phyloP scores from a whole-genome alignment of 1,140 invertebrate species.

The Achroia grisella region DNA sequence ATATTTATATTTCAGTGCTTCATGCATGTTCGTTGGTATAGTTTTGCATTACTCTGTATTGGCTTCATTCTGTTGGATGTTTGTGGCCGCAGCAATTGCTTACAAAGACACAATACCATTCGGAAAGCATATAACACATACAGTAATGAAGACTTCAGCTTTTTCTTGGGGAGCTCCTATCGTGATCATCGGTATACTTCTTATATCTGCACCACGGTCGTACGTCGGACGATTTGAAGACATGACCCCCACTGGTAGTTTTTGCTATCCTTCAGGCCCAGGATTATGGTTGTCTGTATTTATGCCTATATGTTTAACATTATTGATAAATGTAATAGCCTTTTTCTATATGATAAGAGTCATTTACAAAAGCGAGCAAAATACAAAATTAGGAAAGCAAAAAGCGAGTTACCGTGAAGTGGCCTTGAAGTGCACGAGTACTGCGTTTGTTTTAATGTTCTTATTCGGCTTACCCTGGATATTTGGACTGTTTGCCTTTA shows the following conservation, averaged over 20 bases:
- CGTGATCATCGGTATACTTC: conserved; percentile 17
- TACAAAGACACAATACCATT: conserved; percentile 21
- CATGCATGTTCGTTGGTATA: conserved; percentile 29
- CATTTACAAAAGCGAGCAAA: conserved; percentile 19
- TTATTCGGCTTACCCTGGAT: conserved; percentile 45
- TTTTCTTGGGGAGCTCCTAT: conserved; percentile 30
- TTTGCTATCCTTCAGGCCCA: conserved; percentile 32
- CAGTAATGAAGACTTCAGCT: conserved; percentile 25
- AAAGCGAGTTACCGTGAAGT: conserved; percentile 10
- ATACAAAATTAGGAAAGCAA: conserved; percentile 27
- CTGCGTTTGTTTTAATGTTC: conserved; percentile 37
- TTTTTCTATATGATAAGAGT: conserved; percentile 29
- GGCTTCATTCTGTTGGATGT: conserved; percentile 46
- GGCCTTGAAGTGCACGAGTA: conserved; percentile 19
- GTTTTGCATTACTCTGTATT: conserved; percentile 37
- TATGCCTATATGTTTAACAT: background rate
- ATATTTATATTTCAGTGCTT: conserved; percentile 6
- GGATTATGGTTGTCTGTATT: conserved; percentile 28
- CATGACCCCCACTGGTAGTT: conserved; percentile 11
- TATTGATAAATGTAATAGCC: conserved; percentile 25
- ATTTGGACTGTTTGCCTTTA: conserved; percentile 30
- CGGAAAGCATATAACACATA: conserved; percentile 16
- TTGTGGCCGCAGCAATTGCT: conserved; percentile 33
- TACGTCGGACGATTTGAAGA: conserved; percentile 17
- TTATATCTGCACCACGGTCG: conserved; percentile 13